Conservation (phyloP, 1,140 invertebrate species). For the Homarus americanus region DNA sequence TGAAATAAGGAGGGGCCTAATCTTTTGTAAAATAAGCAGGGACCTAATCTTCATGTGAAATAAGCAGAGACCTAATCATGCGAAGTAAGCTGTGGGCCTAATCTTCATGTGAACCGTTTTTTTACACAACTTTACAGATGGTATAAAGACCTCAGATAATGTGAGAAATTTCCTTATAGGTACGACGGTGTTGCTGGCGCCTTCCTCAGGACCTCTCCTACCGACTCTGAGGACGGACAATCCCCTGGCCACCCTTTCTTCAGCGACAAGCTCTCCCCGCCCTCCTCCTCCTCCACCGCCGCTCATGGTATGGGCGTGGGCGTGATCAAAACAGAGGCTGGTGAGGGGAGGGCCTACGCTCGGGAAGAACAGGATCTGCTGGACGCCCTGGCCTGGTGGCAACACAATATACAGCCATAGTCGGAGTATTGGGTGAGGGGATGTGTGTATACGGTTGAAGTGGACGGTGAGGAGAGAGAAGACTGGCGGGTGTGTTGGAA, state of each 20-base stretch:
- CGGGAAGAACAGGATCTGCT: conserved; percentile 57
- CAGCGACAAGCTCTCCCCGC: conserved; percentile 16
- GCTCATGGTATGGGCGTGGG: neutral
- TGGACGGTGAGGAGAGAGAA: too few relatives aligned
- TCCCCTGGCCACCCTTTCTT: conserved; percentile 37
- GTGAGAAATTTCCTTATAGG: neutral
- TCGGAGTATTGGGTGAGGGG: too few relatives aligned
- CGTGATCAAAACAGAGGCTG: conserved; percentile 24
- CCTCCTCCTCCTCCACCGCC: neutral
- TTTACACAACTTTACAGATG: too few relatives aligned
- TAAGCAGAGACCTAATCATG: too few relatives aligned
- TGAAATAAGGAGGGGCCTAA: too few relatives aligned
- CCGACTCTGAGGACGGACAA: conserved; percentile 16
- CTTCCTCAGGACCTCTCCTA: conserved; percentile 51
- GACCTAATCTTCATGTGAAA: too few relatives aligned
- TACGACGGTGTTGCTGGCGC: conserved; percentile 38
- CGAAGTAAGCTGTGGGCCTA: too few relatives aligned
- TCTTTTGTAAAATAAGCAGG: too few relatives aligned
- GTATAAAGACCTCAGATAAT: too few relatives aligned
- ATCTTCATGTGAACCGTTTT: too few relatives aligned
- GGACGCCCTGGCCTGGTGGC: conserved; percentile 63
- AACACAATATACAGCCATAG: conserved; percentile 55
- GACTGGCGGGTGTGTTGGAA: too few relatives aligned
- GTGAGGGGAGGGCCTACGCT: conserved; percentile 23
- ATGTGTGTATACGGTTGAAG: neutral